Evolutionary conservation across 1,140 invertebrate species (phyloP).

Genomic region (Microplitis mediator): DNA sequence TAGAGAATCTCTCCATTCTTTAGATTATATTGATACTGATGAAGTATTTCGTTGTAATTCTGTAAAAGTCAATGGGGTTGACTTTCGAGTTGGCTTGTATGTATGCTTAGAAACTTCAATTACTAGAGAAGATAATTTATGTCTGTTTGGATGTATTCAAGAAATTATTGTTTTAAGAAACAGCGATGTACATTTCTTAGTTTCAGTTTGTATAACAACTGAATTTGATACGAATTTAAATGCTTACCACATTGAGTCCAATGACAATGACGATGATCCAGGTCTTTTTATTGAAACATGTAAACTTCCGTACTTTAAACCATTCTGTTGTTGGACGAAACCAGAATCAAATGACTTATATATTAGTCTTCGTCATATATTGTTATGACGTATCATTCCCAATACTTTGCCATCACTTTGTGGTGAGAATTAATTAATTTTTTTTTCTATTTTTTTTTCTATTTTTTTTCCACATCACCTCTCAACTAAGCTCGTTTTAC

Average conservation of each 20-base stretch:
- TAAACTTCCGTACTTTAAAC: constrained; percentile 17
- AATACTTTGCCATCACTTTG: background rate
- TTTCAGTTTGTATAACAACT: constrained; percentile 3
- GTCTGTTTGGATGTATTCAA: constrained; percentile 26
- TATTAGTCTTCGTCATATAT: constrained; percentile 18
- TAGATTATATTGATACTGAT: background rate
- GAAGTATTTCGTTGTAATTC: background rate
- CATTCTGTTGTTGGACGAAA: constrained; percentile 21
- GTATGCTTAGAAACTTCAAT: constrained; percentile 16
- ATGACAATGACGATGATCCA: constrained; percentile 5
- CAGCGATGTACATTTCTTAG: background rate
- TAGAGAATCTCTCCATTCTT: background rate
- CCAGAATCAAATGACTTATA: constrained; percentile 12
- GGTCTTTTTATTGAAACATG: constrained; percentile 3
- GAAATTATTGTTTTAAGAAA: too few species aligned
- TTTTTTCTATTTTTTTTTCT: background rate
- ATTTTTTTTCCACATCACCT: background rate
- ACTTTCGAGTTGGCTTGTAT: background rate
- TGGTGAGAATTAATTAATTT: background rate
- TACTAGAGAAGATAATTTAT: constrained; percentile 21
- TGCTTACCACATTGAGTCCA: constrained; percentile 22
- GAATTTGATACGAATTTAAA: constrained; percentile 25
- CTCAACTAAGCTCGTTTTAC: too few species aligned
- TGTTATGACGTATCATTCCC: constrained; percentile 4
- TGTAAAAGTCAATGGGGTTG: background rate